Evolutionary conservation across 2,797 vertebrate genomes (phyloP), one percentile per base, ranked within the genome.

Genomic region (Lepidocolaptes lacrymiger): DNA sequence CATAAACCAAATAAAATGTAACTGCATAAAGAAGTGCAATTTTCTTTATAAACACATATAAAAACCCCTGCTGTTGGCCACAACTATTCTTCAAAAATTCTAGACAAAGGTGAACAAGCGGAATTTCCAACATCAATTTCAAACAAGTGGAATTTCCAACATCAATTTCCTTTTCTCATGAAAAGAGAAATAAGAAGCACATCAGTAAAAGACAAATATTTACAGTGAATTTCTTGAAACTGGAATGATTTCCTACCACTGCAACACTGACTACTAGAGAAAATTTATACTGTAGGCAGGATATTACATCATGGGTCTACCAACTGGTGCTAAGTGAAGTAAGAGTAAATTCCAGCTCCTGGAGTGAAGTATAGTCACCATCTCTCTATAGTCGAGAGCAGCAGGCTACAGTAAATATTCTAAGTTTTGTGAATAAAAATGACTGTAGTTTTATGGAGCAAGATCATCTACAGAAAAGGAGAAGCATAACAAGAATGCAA

Each of bases 1-100:
- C 48, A 68, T 51, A 96, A 95, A 84, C 14, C 34, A 74, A 78
- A 61, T 14, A 89, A 41, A 91, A 84, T 3, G 4, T 13, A 81
- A 36, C 89, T 59, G n/a, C 37, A 62, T 73, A 74, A 77, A 86
- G n/a, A 92, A 67, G 30, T 44, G 34, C 21, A 87, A 82, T 93
- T 94, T 44, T 91, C 75, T 89, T 88, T 76, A 85, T 84, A 93
- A 94, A 55, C 36, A 66, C 72, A 88, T 68, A 39, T 19, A 64
- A 80, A 62, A n/a, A 5, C 19, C 39, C 18, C 34, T 79, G 54
- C 21, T 89, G 77, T 62, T 90, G 79, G 64, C 37, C 43, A 82
- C 64, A 84, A n/a, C 24, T 78, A 62, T 55, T 67, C 43, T 91
- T 95, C 59, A 63, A 89, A 94, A 56, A 77, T 43, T 88, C 56